phyloP scores from a whole-genome alignment of 2,888 invertebrate species.

The Julus scandinavius region DNA sequence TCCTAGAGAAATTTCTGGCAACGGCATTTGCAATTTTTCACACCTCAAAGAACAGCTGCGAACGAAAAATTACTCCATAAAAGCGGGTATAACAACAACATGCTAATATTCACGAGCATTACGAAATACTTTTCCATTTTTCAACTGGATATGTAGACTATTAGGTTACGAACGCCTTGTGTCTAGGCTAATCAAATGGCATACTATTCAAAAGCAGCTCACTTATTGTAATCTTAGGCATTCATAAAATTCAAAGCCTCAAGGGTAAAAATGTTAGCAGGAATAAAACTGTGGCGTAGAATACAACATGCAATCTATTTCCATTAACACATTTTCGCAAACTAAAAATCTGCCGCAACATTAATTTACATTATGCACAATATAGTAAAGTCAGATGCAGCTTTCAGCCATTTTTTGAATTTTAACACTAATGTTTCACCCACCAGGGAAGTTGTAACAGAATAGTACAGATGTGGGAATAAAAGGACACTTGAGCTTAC shows the following conservation, averaged over 20 bases:
- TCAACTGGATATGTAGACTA: background rate
- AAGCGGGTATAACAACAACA: background rate
- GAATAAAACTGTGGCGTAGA: background rate
- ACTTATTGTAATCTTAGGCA: no score
- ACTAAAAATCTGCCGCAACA: background rate
- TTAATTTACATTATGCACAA: background rate
- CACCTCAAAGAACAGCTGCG: background rate
- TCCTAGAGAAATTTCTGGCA: background rate
- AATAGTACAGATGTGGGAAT: background rate
- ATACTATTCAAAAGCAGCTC: background rate
- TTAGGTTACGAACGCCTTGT: background rate
- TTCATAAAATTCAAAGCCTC: background rate
- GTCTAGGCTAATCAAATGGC: background rate
- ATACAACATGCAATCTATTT: background rate
- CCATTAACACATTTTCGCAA: background rate
- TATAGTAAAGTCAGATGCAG: background rate
- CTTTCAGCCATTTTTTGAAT: background rate
- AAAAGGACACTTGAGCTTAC: background rate
- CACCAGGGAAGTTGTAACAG: no score
- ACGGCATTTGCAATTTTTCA: constrained; percentile 24
- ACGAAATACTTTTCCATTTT: background rate
- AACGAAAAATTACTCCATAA: background rate
- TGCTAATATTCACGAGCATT: constrained; percentile 14
- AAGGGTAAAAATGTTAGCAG: background rate
- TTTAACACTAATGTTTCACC: no score